Base-by-base conservation (phyloP, 2,113 vertebrate genomes). In the Jaculus jaculus region DNA sequence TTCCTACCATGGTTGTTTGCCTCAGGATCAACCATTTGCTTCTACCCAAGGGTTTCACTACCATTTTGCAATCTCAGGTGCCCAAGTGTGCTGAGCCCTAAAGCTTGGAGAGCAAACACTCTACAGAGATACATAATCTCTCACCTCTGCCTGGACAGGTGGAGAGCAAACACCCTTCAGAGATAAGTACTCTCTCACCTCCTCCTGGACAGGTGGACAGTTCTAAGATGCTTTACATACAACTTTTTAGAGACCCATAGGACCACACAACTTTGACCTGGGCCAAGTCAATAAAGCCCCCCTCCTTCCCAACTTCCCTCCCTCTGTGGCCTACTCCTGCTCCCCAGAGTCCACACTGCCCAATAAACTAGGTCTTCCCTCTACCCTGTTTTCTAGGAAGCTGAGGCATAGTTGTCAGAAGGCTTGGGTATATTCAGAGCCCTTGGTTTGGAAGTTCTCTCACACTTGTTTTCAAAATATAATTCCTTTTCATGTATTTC, bases 381-480 rank as follows among this genome's bases (percentile, higher is more conserved):
- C 34, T 15, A 12, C 54, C 20, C 71, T 47, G 60, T 34, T 60
- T 74, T 51, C 78, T 80, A n/a, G 39, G 72, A 47, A 90, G 54
- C 69, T 24, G 32, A 32, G 74, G n/a, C 20, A 23, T 54, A 47
- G 17, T 18, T 20, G 39, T n/a, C 81, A 51, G 47, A 20, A 54
- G 51, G 6, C 42, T 32, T 10, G 37, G 58, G 58, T 28, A 65
- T 47, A 47, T 83, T 54, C 72, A 61, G 81, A 85, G 42, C 60
- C 23, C 47, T 75, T 93, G 65, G 47, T 81, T 47, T 63, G 78
- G 28, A 83, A n/a, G n/a, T 84, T 87, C 58, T 80, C 61, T 83
- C 72, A 86, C 60, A 6, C 84, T 94, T 75, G 23, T 88, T 92
- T 94, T 86, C 60, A 92, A 73, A 94, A 73, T 74, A 79, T 42